Percentiles rank a stretch among this genome's conserved stretches.
These are phyloP conservation scores for Drosophila atroscutellata DNA, from an alignment of 2,888 invertebrate species.

Conservation along the genomic window DNA sequence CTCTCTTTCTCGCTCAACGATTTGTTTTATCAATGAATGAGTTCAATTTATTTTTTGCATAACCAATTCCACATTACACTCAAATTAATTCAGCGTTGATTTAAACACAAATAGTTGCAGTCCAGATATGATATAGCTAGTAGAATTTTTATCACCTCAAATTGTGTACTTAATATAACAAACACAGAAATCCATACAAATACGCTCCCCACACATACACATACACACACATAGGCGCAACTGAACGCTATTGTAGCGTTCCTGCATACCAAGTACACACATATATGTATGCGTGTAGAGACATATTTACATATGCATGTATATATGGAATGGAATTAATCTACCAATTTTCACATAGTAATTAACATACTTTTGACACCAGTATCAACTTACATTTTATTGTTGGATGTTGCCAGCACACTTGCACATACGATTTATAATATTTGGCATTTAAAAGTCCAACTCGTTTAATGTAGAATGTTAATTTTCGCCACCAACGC, in stretches of 20 bases:
- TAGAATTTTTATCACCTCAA: conserved; percentile 67
- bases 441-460: conserved; percentile 37
- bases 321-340: conserved; percentile 33
- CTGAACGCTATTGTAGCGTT: conserved; percentile 55
- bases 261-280: conserved; percentile 53
- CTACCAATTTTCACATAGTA: conserved; percentile 37
- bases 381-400: conserved; percentile 60
- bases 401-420: conserved; percentile 40
- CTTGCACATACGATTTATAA: conserved; percentile 31
- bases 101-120: conserved; percentile 20
- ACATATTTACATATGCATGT: conserved; percentile 12
- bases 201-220: conserved; percentile 16
- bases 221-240: conserved; percentile 26
- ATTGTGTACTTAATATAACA: conserved; percentile 68
- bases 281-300: conserved; percentile 13
- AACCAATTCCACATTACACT: conserved; percentile 13
- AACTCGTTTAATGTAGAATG: conserved; percentile 47
- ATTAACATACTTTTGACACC: conserved; percentile 3
- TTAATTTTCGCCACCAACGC: conserved; percentile 60
- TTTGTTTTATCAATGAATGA: conserved; percentile 66
- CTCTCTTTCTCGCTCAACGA: conserved; percentile 4
- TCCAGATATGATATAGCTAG: conserved; percentile 13
- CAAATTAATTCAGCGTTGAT: conserved; percentile 13
- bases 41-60: conserved; percentile 27
- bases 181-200: conserved; percentile 36